Evolutionary conservation across 1,140 invertebrate genomes (phyloP), one percentile per base, ranked within the genome.

Genomic region (Drosophila erecta): DNA sequence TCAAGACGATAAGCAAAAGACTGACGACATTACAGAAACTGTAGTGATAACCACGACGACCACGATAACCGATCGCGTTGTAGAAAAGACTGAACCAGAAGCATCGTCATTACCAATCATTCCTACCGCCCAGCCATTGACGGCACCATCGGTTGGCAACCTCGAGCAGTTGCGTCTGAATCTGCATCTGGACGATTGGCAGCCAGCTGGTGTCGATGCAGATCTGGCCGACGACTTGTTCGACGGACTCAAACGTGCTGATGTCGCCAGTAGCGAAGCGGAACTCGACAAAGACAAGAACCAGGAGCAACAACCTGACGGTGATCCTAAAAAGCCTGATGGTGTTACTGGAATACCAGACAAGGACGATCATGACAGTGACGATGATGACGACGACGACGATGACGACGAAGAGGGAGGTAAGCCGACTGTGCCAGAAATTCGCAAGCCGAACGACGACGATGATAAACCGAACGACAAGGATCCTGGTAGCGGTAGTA

Each of bases 401-500:
- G 90, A 61, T 11, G 86, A 91, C 11, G 71, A 90, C 22, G 93
- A 93, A 70, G 89, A 93, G 62, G 67, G 64, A 47, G 72, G 83
- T 77, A 80, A 77, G 41, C 83, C 90, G 71, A 70, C 83, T 67
- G 83, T 92, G 62, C 81, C 91, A 51, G 86, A 93, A 67, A 83
- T 93, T 74, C 71, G 87, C 92, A 86, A 81, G 66, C 81, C 90
- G 37, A 78, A 90, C 30, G 92, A 92, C 40, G 92, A 93, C 65
- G 92, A 93, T 64, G 93, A 93, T 84, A 85, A 92, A 59, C 92
- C 93, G 64, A 92, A 94, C 83, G 94, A 95, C 73, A 93, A 94
- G 77, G 95, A 95, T 92, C 93, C 93, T 61, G 94, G 94, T 85
- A 93, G 93, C 79, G 93, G 93, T 90, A 93, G 94, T 40, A 94